phyloP scores from a whole-genome alignment of 2,888 invertebrate genomes.

The Kryphioiulus occultus region DNA sequence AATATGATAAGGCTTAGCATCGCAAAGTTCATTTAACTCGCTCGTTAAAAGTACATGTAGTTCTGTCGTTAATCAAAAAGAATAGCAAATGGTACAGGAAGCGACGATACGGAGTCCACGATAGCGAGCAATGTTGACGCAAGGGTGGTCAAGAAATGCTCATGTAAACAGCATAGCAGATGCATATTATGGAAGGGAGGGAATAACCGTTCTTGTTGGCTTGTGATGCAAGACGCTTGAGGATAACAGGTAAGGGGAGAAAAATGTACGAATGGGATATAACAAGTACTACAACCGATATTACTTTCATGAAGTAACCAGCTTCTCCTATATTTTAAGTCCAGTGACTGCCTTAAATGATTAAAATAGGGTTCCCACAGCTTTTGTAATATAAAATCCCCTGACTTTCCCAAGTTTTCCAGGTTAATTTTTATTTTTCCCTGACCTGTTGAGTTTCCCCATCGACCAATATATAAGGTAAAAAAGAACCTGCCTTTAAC shows the following conservation, averaged over 20 bases:
- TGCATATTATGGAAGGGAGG: background rate
- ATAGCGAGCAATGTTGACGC: constrained; percentile 33
- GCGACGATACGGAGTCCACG: background rate
- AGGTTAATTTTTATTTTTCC: no score
- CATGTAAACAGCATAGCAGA: background rate
- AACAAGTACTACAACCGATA: background rate
- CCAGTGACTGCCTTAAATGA: background rate
- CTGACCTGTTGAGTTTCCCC: no score
- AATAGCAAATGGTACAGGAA: background rate
- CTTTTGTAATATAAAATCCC: no score
- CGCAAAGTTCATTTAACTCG: constrained; percentile 33
- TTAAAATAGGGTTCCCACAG: no score
- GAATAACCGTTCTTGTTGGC: constrained; percentile 10
- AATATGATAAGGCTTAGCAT: background rate
- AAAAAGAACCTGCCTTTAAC: no score
- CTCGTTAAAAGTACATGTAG: background rate
- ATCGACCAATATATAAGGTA: no score
- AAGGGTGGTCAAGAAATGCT: constrained; percentile 28
- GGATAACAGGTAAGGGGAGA: background rate
- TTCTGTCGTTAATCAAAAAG: background rate
- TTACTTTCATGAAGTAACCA: background rate
- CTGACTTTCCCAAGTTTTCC: no score
- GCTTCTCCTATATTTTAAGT: background rate
- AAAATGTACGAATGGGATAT: background rate
- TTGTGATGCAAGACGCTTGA: constrained; percentile 8